A percentile compares a stretch with the other conserved stretches of the same genome.
Conservation (phyloP, 2,888 invertebrate species). For the Heliconius ethilla region DNA sequence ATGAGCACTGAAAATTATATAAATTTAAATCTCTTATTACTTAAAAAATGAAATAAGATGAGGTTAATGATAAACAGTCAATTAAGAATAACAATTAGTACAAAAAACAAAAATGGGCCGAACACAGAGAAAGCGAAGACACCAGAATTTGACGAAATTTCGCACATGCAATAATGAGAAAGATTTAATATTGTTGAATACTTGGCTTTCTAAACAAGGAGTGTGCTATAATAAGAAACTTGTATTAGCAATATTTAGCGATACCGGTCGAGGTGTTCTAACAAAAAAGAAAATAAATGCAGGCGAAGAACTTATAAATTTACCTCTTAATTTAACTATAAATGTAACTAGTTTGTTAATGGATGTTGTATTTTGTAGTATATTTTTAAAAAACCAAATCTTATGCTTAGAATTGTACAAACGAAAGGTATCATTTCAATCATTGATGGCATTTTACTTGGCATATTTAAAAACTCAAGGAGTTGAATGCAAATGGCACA, state of each 20-base stretch:
- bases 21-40: neutral
- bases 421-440: slow-evolving; percentile 83
- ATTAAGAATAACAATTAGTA: slow-evolving; percentile 25
- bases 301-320: slow-evolving; percentile 83
- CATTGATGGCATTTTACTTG: slow-evolving; percentile 88
- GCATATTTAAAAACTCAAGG: slow-evolving; percentile 84
- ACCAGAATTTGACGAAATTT: slow-evolving; percentile 61
- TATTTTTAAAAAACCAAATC: slow-evolving; percentile 68
- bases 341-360: slow-evolving; percentile 81
- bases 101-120: slow-evolving; percentile 72
- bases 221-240: slow-evolving; percentile 83
- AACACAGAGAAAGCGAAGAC: slow-evolving; percentile 70
- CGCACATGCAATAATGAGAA: slow-evolving; percentile 61
- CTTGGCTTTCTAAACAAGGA: slow-evolving; percentile 79
- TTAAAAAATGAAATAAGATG: slow-evolving; percentile 12
- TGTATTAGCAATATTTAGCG: slow-evolving; percentile 80
- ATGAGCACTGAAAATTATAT: neutral
- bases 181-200: slow-evolving; percentile 74
- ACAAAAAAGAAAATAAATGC: slow-evolving; percentile 79
- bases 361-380: slow-evolving; percentile 78
- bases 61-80: slow-evolving; percentile 22
- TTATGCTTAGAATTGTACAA: slow-evolving; percentile 70
- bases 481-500: slow-evolving; percentile 79
- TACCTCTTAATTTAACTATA: slow-evolving; percentile 83
- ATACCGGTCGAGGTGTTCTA: slow-evolving; percentile 89